Percentiles rank a stretch among this genome's conserved stretches.
Evolutionary conservation across 2,888 invertebrate genomes (phyloP).

Genomic region (Drosophila meridionalis): DNA sequence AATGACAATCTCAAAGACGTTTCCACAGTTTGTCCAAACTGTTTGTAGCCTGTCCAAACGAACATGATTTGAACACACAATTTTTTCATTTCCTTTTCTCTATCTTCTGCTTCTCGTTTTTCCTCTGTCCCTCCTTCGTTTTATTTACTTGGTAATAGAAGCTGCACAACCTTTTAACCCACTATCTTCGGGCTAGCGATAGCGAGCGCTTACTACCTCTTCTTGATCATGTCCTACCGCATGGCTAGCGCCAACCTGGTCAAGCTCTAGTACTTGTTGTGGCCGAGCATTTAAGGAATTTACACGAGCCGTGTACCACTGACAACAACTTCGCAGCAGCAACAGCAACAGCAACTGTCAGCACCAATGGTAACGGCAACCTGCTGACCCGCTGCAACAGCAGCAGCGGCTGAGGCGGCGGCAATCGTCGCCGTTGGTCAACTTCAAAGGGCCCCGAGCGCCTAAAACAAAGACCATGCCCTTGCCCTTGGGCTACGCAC

Average conservation of each 20-base stretch:
- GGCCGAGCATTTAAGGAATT: slow-evolving; percentile 80
- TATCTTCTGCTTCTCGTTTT: slow-evolving; percentile 17
- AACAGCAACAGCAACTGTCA: slow-evolving; percentile 50
- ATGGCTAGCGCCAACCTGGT: slow-evolving; percentile 36
- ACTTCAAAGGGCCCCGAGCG: slow-evolving; percentile 70
- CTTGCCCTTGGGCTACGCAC: slow-evolving; percentile 48
- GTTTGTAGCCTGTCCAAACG: slow-evolving; percentile 84
- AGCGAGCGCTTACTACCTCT: slow-evolving; percentile 50
- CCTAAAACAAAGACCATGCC: slow-evolving; percentile 44
- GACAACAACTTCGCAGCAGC: slow-evolving; percentile 52
- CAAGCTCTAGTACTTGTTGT: slow-evolving; percentile 33
- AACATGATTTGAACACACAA: slow-evolving; percentile 83
- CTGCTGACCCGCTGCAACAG: slow-evolving; percentile 70
- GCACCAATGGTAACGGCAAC: slow-evolving; percentile 58
- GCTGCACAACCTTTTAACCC: slow-evolving; percentile 65
- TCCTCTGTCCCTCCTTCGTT: slow-evolving; percentile 51
- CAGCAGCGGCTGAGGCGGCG: slow-evolving; percentile 10
- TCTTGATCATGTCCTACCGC: slow-evolving; percentile 59
- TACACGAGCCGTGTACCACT: slow-evolving; percentile 76
- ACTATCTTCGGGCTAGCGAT: slow-evolving; percentile 26
- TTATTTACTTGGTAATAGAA: slow-evolving; percentile 56
- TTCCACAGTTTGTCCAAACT: slow-evolving; percentile 84
- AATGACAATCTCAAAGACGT: slow-evolving; percentile 79
- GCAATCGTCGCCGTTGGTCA: slow-evolving; percentile 36
- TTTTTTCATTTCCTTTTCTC: slow-evolving; percentile 63